phyloP scores from a whole-genome alignment of 2,113 vertebrate species.

The Hyperopisus bebe region DNA sequence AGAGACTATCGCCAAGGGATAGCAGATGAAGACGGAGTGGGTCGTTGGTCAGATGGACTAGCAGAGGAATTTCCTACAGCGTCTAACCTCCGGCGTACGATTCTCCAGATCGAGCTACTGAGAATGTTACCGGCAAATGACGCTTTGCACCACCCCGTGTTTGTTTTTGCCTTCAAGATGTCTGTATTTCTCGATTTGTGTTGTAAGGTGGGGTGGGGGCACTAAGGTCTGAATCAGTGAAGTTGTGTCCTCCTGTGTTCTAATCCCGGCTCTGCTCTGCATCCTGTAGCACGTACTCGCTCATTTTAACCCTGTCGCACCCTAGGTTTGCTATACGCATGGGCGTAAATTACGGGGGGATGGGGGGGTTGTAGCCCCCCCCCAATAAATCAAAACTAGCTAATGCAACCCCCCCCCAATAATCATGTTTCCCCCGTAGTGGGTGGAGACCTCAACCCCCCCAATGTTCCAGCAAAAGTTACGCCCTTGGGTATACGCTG shows the following conservation, averaged over 20 bases:
- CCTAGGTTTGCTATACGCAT: background rate
- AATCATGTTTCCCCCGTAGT: no score
- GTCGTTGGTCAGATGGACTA: background rate
- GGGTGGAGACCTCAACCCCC: no score
- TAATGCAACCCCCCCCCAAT: no score
- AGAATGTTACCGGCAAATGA: no score
- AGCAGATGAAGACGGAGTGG: background rate
- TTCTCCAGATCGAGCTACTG: background rate
- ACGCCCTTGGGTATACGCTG: background rate
- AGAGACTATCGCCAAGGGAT: background rate
- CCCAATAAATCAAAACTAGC: no score
- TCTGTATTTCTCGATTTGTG: background rate
- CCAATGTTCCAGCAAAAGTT: no score
- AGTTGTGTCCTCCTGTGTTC: background rate
- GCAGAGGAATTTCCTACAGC: background rate
- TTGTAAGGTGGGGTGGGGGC: background rate
- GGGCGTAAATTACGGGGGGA: no score
- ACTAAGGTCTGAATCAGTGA: background rate
- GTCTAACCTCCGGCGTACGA: background rate
- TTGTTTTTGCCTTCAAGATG: background rate
- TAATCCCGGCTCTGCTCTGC: background rate
- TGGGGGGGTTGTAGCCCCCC: no score
- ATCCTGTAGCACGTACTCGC: background rate
- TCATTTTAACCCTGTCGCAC: background rate
- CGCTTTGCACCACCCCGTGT: background rate